Evolutionary conservation across 2,113 vertebrate genomes (phyloP), one percentile per base, ranked within the genome.

Genomic region (Stercorarius parasiticus): DNA sequence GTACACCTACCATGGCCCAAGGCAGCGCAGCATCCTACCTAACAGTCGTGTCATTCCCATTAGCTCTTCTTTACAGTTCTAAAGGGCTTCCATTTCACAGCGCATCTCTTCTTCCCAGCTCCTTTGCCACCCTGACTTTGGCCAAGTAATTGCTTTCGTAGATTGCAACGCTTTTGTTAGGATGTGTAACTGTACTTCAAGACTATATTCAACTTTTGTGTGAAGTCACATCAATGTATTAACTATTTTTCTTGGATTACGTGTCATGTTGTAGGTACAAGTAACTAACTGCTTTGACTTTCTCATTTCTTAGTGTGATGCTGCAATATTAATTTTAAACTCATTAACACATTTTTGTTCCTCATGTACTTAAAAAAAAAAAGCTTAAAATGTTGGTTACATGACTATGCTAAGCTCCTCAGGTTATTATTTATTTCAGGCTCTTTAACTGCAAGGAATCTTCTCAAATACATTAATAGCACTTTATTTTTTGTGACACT

Each of bases 361-460:
- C 13, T 81, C 26, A 1, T 56, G 29, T 82, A 53, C 45, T 94
- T 94, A 25, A 21, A 64, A 32, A 82, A 64, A 82, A 82, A 89
- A 76, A 42, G 4, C 38, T 76, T 71, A 20, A 88, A 55, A 25
- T 61, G 9, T 76, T 89, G 36, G 11, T 18, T 79, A 26, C 15
- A 0, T 36, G 32, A 36, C 50, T 74, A 5, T 84, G 53, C 56
- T 78, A 43, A 84, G 66, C 16, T 67, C 26, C 2, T 13, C 36
- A 59, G 64, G 61, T 91, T 34, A 56, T 36, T 79, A 26, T 38
- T 82, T 87, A 15, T 38, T 74, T 71, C 58, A 43, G 64, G 42
- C 30, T 72, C 36, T 52, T 94, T 81, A 91, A 77, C 42, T 64
- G 9, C 42, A 80, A 62, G 82, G 47, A 64, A 43, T 91, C 86